Evolutionary conservation across 2,888 invertebrate genomes (phyloP), one percentile per base, ranked within the genome.

Genomic region (Rhagium mordax): DNA sequence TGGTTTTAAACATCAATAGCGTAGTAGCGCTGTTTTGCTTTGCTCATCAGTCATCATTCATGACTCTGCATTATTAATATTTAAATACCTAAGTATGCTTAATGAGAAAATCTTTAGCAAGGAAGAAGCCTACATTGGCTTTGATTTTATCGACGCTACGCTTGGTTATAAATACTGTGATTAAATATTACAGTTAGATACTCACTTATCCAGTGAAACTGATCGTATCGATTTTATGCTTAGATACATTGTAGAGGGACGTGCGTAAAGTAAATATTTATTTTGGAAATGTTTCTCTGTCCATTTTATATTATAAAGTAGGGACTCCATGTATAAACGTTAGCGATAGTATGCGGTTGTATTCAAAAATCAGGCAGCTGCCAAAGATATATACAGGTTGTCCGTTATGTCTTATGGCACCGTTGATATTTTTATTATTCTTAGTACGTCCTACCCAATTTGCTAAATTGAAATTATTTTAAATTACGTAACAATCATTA

Each of bases 281-380:
- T 86, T 85, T 84, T 86, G 84, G 84, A 86, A 86, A 87, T 85
- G 86, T 85, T 85, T 85, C 84, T 79, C 76, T 80, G 84, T 86
- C 86, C 86, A 84, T 85, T 85, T 85, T 75, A 74, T 73, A 76
- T 82, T 83, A 83, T 82, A 84, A 81, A 83, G 81, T 78, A 79
- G 79, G 84, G 85, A 82, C 81, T 80, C 84, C 86, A n/a, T 86
- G 78, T 82, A 84, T 83, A 86, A 87, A 87, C 53, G 53, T 51
- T 16, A 41, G n/a, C 27, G 51, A 18, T 51, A 55, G 24, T 8
- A 55, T 6, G 24, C 55, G 24, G 24, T 20, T 55, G 24, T 27
- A 21, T 20, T 55, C 6, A 24, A 55, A 21, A 55, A 21, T 21
- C 2, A 15, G 27, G 21, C 41, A 41, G n/a, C n/a, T 41, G 41